These are phyloP conservation scores for Pheucticus melanocephalus DNA, from an alignment of 2,113 vertebrate genomes.

Conservation along the genomic window DNA sequence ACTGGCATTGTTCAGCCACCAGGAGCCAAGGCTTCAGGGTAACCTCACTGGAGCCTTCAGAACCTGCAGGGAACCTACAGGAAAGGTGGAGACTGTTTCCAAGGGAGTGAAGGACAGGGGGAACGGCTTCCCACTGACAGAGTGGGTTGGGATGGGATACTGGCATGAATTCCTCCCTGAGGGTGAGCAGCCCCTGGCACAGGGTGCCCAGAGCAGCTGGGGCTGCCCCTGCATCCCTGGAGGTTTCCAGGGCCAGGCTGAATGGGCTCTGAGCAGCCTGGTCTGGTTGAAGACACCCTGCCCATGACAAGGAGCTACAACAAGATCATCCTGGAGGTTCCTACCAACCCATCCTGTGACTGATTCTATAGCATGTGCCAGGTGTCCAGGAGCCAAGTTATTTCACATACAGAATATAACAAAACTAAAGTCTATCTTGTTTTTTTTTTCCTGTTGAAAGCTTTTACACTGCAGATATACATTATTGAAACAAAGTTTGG, in stretches of 20 bases:
- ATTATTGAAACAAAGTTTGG: not conserved
- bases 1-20: not conserved
- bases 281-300: no score
- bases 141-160: not conserved
- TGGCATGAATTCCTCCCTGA: not conserved
- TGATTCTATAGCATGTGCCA: not conserved
- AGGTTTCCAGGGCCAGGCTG: not conserved
- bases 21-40: not conserved
- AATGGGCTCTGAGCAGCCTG: no score
- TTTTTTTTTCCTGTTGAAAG: not conserved
- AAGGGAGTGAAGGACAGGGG: not conserved
- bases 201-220: not conserved
- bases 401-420: not conserved
- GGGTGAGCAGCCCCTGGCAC: not conserved
- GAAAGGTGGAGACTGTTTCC: not conserved
- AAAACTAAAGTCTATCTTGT: not conserved
- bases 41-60: not conserved
- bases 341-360: not conserved
- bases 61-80: not conserved
- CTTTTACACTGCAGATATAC: not conserved
- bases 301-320: not conserved
- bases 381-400: not conserved
- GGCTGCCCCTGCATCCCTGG: not conserved
- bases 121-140: not conserved
- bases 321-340: not conserved